phyloP scores from a whole-genome alignment of 2,113 vertebrate species.

The Cryptomyrus ogoouensis region DNA sequence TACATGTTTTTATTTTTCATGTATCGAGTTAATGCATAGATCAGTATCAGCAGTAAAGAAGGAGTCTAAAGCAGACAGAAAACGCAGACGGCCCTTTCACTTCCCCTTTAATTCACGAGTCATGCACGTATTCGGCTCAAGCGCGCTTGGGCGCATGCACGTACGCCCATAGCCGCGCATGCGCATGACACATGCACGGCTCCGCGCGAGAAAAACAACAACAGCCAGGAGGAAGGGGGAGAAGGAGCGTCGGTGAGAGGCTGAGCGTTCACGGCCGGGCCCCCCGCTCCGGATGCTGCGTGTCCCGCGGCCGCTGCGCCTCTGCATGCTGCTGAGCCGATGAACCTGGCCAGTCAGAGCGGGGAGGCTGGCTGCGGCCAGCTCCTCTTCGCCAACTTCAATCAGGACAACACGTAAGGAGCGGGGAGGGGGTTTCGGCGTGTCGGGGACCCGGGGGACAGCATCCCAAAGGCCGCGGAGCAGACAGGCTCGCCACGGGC shows the following conservation, averaged over 20 bases:
- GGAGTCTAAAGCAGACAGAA: neutral
- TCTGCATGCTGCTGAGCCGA: constrained; percentile 62
- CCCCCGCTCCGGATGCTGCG: constrained; percentile 29
- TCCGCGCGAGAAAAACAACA: constrained; percentile 60
- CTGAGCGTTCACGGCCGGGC: neutral
- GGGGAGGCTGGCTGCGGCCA: constrained; percentile 88
- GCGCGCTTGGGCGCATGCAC: constrained; percentile 16
- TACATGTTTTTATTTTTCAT: neutral
- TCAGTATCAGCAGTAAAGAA: neutral
- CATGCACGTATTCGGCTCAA: too few species aligned
- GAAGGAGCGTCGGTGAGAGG: constrained; percentile 42
- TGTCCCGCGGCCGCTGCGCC: constrained; percentile 38
- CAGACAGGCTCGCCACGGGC: neutral
- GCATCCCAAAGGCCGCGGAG: constrained; percentile 28
- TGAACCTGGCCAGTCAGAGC: constrained; percentile 95
- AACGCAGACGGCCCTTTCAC: neutral
- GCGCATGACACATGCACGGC: constrained; percentile 42
- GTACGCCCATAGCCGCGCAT: constrained; percentile 40
- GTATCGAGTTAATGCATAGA: neutral
- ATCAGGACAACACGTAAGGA: constrained; percentile 98
- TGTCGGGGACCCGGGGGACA: constrained; percentile 20
- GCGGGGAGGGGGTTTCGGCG: constrained; percentile 34
- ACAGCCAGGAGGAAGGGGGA: constrained; percentile 45
- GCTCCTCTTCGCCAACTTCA: constrained; percentile 98
- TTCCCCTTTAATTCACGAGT: constrained; percentile 42